A percentile compares a stretch with the other conserved stretches of the same genome.
Evolutionary conservation across 2,888 invertebrate genomes (phyloP).

Genomic region (Unio delphinus): DNA sequence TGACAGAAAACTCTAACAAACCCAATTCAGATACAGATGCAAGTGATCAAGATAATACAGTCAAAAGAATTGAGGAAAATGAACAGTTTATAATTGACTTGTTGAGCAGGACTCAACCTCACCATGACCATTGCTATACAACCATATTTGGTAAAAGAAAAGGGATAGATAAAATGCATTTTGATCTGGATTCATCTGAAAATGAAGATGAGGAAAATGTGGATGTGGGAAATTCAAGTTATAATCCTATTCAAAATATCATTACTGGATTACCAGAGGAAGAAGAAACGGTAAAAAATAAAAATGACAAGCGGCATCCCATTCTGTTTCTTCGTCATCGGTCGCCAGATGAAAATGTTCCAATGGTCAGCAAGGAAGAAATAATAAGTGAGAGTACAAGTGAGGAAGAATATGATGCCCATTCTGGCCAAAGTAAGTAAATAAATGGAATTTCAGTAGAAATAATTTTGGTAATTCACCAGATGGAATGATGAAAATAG

Average conservation of each 20-base stretch:
- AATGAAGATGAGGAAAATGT: constrained; percentile 35
- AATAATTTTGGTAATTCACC: no score
- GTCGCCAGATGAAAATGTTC: constrained; percentile 38
- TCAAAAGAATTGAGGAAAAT: constrained; percentile 52
- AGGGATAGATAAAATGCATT: constrained; percentile 31
- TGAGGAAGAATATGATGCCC: constrained; percentile 20
- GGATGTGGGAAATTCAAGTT: constrained; percentile 6
- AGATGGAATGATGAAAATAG: no score
- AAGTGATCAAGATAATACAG: constrained; percentile 47
- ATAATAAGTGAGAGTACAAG: constrained; percentile 26
- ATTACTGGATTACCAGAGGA: constrained; percentile 2
- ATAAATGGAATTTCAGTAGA: no score
- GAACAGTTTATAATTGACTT: constrained; percentile 59
- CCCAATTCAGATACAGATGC: constrained; percentile 20
- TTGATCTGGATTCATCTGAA: constrained; percentile 29
- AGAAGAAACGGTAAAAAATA: constrained; percentile 1
- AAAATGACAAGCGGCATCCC: constrained; percentile 20
- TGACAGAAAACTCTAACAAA: constrained; percentile 1
- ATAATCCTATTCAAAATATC: constrained; percentile 4
- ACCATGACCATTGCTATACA: constrained; percentile 64
- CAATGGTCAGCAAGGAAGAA: constrained; percentile 48
- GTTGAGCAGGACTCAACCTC: constrained; percentile 52
- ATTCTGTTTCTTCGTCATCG: constrained; percentile 37
- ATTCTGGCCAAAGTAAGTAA: no score
- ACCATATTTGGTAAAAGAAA: constrained; percentile 58